Evolutionary conservation across 2,888 invertebrate genomes (phyloP).

Genomic region (Malthinus flaveolus): DNA sequence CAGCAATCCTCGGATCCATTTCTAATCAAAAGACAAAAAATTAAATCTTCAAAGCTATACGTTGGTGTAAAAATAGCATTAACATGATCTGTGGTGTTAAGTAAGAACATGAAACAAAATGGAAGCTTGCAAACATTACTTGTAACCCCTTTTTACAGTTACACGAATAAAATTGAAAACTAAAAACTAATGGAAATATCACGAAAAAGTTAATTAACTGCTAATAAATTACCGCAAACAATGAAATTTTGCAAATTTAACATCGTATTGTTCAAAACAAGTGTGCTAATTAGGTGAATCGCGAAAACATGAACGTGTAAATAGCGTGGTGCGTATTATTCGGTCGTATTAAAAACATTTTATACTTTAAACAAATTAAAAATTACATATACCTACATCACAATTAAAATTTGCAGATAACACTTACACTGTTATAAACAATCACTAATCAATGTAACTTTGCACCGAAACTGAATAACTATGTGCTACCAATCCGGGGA

Average conservation of each 20-base stretch:
- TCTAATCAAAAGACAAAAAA: constrained; percentile 47
- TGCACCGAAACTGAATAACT: constrained; percentile 44
- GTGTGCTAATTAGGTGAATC: constrained; percentile 15
- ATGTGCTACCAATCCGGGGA: constrained; percentile 49
- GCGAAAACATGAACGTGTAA: constrained; percentile 24
- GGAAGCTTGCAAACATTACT: constrained; percentile 43
- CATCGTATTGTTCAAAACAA: constrained; percentile 15
- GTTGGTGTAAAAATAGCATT: constrained; percentile 53
- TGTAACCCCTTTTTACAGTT: constrained; percentile 30
- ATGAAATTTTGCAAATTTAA: neutral
- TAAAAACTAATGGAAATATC: neutral
- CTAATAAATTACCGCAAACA: neutral
- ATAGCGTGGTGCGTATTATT: constrained; percentile 10
- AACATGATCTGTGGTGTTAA: constrained; percentile 48
- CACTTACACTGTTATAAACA: constrained; percentile 10
- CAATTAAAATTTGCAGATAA: constrained; percentile 4
- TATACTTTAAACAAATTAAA: constrained; percentile 1
- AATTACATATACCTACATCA: neutral
- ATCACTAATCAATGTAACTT: constrained; percentile 26
- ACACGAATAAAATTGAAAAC: neutral
- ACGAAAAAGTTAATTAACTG: constrained; percentile 24
- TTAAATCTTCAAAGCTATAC: constrained; percentile 44
- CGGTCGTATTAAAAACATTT: constrained; percentile 2
- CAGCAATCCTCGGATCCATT: constrained; percentile 53
- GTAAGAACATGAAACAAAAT: constrained; percentile 55